These are phyloP conservation scores for Lophura swinhoii DNA, from an alignment of 2,797 vertebrate species.

Conservation along the genomic window DNA sequence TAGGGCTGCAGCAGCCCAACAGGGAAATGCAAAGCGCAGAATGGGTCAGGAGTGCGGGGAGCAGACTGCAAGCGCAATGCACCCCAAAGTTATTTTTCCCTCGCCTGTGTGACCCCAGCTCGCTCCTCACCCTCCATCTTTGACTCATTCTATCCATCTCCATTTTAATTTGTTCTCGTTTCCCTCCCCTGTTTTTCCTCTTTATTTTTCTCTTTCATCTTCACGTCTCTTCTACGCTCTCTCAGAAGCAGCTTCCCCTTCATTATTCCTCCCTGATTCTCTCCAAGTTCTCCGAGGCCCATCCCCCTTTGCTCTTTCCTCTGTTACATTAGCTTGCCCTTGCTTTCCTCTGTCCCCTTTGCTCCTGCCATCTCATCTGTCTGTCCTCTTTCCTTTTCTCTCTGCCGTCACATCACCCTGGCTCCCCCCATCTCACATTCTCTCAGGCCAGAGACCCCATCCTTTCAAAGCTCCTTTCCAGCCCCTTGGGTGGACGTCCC, in stretches of 20 bases:
- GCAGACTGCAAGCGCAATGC: background rate
- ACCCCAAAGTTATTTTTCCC: slow-evolving; percentile 35
- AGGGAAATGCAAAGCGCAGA: background rate
- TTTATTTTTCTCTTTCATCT: slow-evolving; percentile 68
- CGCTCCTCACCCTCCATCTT: slow-evolving; percentile 52
- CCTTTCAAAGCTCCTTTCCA: background rate
- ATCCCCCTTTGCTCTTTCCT: slow-evolving; percentile 14
- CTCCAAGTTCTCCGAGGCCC: slow-evolving; percentile 15
- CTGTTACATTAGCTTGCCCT: slow-evolving; percentile 3
- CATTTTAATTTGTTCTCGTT: slow-evolving; percentile 59
- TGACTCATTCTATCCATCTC: slow-evolving; percentile 69
- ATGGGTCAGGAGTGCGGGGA: background rate
- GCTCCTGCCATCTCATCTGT: background rate
- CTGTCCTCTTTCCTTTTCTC: background rate
- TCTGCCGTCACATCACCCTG: background rate
- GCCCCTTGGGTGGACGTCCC: background rate
- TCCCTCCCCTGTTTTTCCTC: slow-evolving; percentile 15
- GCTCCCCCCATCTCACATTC: background rate
- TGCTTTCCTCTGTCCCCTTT: background rate
- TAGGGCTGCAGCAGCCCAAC: background rate
- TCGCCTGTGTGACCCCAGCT: background rate
- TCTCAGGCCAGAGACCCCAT: background rate
- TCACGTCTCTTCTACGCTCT: slow-evolving; percentile 28
- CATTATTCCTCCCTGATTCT: slow-evolving; percentile 41
- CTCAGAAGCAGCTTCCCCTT: slow-evolving; percentile 57